These are phyloP conservation scores for Sibirionetta formosa DNA, from an alignment of 2,797 vertebrate species.

Conservation along the genomic window DNA sequence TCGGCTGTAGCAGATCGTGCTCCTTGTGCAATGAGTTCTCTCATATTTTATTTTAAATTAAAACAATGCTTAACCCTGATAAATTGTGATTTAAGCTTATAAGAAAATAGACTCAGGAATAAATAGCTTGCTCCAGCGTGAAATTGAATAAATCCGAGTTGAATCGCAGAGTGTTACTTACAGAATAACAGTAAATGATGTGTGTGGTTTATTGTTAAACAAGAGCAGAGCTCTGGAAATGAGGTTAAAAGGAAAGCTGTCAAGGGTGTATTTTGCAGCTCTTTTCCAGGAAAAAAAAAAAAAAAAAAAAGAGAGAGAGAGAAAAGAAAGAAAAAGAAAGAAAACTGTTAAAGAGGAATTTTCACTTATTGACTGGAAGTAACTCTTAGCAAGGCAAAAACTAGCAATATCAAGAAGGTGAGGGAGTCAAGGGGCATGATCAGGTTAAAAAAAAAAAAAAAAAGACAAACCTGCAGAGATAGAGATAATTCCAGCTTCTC, in stretches of 20 bases:
- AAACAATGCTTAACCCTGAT: conserved; percentile 66
- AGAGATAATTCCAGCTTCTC: neutral
- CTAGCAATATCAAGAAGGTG: neutral
- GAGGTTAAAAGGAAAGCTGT: conserved; percentile 54
- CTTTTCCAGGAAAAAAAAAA: neutral
- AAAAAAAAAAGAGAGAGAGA: neutral
- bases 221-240: conserved; percentile 52
- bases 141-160: conserved; percentile 64
- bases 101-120: conserved; percentile 30
- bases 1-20: neutral
- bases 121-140: conserved; percentile 56
- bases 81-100: conserved; percentile 28
- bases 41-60: conserved; percentile 30
- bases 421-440: neutral
- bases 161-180: conserved; percentile 45
- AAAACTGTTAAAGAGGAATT: neutral
- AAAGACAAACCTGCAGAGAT: neutral
- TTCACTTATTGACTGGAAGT: neutral
- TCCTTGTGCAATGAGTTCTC: neutral
- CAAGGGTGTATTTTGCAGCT: conserved; percentile 28
- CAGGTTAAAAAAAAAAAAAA: neutral
- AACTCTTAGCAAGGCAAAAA: neutral
- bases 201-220: conserved; percentile 43
- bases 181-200: conserved; percentile 47
- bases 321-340: neutral